These are phyloP conservation scores for Sarcophaga subvicina DNA, from an alignment of 2,888 invertebrate genomes.

Conservation along the genomic window DNA sequence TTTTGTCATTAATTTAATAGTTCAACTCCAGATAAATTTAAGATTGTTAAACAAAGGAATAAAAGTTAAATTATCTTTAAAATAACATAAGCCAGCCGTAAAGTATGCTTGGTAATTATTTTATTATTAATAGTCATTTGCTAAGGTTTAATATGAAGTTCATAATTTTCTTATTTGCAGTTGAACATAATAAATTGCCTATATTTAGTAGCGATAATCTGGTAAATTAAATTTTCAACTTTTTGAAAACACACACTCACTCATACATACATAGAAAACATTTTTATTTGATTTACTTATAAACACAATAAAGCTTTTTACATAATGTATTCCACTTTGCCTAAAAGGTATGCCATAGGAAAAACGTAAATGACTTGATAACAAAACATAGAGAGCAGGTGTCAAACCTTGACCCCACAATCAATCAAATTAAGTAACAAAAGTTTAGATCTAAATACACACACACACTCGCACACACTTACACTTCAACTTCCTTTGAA, in stretches of 20 bases:
- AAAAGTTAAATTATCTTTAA: too few species aligned
- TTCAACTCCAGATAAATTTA: too few species aligned
- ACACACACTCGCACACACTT: background rate
- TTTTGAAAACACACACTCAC: background rate
- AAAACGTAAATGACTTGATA: too few species aligned
- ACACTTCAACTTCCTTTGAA: too few species aligned
- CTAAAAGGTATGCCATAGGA: too few species aligned
- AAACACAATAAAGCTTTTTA: slow-evolving; percentile 63
- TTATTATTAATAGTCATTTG: too few species aligned
- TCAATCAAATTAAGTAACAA: slow-evolving; percentile 64
- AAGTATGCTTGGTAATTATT: too few species aligned
- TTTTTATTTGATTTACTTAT: slow-evolving; percentile 17
- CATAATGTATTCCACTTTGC: slow-evolving; percentile 19
- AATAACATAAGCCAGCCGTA: too few species aligned
- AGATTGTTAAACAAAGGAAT: too few species aligned
- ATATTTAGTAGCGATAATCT: slow-evolving; percentile 14
- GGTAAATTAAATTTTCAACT: slow-evolving; percentile 20
- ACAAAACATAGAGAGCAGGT: slow-evolving; percentile 26
- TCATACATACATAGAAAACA: background rate
- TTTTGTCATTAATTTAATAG: slow-evolving; percentile 14
- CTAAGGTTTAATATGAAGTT: background rate
- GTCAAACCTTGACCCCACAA: slow-evolving; percentile 64
- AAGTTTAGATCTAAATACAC: background rate
- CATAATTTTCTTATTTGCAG: too few species aligned
- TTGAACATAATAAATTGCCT: background rate